Evolutionary conservation across 2,888 invertebrate genomes (phyloP), one percentile per base, ranked within the genome.

Genomic region (Eupithecia vulgata): DNA sequence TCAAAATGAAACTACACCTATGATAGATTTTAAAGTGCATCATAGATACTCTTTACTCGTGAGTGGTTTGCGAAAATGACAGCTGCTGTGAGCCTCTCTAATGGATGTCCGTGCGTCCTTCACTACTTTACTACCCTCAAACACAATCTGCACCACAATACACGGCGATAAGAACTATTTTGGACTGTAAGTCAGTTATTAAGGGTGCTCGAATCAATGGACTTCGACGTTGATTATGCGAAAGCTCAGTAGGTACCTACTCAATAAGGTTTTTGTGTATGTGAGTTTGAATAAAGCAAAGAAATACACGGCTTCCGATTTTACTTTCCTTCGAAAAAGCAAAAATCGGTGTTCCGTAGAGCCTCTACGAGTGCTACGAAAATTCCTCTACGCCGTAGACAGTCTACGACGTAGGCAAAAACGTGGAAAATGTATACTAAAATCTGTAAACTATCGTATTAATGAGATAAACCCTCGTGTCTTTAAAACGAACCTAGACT

Each of bases 51-150:
- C 64, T 42, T 57, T 48, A 67, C n/a, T 5, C 15, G n/a, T 42
- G 64, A 62, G 70, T 77, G 71, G 81, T 86, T 85, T 90, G 90
- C 79, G 91, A 90, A 90, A 84, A 87, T 86, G 86, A 87, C 90
- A 90, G 90, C 89, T 90, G 90, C 83, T 82, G 68, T 82, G 76
- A 81, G 80, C 68, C 72, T 73, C 82, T 84, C 83, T 88, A 90
- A 90, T 88, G 88, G 88, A 83, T 81, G 81, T 85, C 82, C 83
- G 77, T 76, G 83, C 82, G 78, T 79, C 80, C 79, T 74, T 76
- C 77, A 65, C 70, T 65, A 72, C 70, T 37, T 45, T 57, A 75
- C 68, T 71, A 67, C 62, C 66, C 30, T 68, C 73, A 79, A 69
- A 66, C 52, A 61, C 64, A 79, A 64, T 76, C 48, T 71, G 61